phyloP scores from a whole-genome alignment of 2,797 vertebrate species.

The Onychomys leucogaster region DNA sequence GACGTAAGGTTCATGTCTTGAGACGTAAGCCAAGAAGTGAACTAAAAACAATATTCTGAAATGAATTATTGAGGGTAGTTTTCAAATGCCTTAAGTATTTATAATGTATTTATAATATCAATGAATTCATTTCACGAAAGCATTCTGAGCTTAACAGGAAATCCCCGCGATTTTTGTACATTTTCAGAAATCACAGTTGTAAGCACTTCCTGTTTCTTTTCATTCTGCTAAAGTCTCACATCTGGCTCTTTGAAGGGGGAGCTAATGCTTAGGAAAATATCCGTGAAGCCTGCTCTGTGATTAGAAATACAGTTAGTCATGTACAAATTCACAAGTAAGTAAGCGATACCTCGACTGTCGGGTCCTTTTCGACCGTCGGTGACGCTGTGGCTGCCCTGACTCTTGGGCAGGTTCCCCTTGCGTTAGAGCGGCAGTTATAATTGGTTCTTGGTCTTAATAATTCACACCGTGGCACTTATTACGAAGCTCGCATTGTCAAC shows the following conservation, averaged over 20 bases:
- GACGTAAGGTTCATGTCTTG: conserved; percentile 33
- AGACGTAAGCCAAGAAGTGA: neutral
- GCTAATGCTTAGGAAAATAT: conserved; percentile 16
- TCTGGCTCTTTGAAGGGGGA: neutral
- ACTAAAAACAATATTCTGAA: neutral
- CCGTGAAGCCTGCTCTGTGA: neutral
- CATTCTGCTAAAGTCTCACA: neutral
- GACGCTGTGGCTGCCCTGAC: neutral
- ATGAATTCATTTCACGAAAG: neutral
- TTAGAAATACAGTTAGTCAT: conserved; percentile 41
- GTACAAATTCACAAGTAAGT: neutral
- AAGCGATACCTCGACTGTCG: conserved; percentile 7
- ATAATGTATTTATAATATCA: conserved; percentile 46
- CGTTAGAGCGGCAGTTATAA: conserved; percentile 22
- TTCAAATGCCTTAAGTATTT: conserved; percentile 24
- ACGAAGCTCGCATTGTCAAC: neutral
- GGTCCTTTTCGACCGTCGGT: neutral
- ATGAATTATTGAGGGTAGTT: conserved; percentile 34
- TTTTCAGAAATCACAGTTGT: neutral
- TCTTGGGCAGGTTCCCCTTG: conserved; percentile 40
- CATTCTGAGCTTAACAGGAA: neutral
- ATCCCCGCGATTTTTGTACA: conserved; percentile 28
- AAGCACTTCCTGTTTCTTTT: conserved; percentile 20
- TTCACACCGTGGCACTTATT: conserved; percentile 57
- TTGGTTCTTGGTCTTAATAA: conserved; percentile 59